Percentiles rank a stretch among this genome's conserved stretches.
Evolutionary conservation across 2,113 vertebrate genomes (phyloP).

Genomic region (Gallinago paraguaiae): DNA sequence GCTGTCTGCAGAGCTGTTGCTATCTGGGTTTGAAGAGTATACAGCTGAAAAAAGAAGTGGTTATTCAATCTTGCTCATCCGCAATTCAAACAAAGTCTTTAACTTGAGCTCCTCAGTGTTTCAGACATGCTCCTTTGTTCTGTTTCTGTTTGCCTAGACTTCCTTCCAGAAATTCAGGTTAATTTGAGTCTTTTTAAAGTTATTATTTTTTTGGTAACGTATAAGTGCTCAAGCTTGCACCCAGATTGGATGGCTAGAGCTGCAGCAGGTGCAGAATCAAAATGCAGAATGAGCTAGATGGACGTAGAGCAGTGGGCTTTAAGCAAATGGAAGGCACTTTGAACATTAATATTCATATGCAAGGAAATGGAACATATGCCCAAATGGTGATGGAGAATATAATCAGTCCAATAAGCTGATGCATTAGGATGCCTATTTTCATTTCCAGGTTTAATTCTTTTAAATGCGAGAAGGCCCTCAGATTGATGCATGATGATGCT

Average conservation of each 20-base stretch:
- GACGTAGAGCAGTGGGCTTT: neutral
- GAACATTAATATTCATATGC: neutral
- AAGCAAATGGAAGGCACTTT: neutral
- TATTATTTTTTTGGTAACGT: neutral
- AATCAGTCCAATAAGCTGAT: neutral
- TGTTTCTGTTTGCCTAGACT: neutral
- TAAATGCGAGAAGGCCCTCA: neutral
- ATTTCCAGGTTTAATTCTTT: neutral
- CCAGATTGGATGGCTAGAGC: neutral
- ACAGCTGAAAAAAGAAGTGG: conserved; percentile 10
- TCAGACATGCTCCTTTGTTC: neutral
- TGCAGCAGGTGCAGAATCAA: neutral
- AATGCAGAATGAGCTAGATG: neutral
- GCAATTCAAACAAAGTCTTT: neutral
- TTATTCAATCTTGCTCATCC: neutral
- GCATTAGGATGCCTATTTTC: neutral
- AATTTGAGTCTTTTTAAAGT: neutral
- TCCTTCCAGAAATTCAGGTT: neutral
- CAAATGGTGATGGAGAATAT: neutral
- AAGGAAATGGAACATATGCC: neutral
- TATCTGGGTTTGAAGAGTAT: neutral
- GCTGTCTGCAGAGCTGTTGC: conserved; percentile 12
- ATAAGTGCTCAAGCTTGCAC: neutral
- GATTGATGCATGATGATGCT: neutral
- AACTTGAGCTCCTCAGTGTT: neutral